These are phyloP conservation scores for Thera obeliscata DNA, from an alignment of 2,888 invertebrate genomes.

Conservation along the genomic window DNA sequence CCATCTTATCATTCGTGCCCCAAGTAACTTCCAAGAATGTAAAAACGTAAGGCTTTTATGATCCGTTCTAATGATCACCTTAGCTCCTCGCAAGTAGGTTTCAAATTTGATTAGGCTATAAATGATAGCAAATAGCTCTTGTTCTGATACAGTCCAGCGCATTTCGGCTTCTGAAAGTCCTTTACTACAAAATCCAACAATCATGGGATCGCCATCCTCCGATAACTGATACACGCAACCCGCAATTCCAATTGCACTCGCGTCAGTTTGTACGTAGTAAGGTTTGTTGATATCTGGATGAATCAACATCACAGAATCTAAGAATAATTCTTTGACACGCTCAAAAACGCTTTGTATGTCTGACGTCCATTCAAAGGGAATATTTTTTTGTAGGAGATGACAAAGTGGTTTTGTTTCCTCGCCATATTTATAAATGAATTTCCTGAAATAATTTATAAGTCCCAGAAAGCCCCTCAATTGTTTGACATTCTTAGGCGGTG, in stretches of 20 bases:
- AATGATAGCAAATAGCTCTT: conserved; percentile 43
- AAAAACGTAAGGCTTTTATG: conserved; percentile 42
- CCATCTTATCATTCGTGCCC: conserved; percentile 39
- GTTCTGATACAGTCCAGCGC: conserved; percentile 44
- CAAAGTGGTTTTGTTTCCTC: conserved; percentile 31
- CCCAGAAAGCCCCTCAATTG: conserved; percentile 44
- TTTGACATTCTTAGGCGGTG: conserved; percentile 38
- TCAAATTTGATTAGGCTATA: conserved; percentile 42
- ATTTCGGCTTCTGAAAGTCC: conserved; percentile 18
- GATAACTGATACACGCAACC: conserved; percentile 38
- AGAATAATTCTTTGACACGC: conserved; percentile 32
- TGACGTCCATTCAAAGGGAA: background rate
- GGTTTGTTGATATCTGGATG: conserved; percentile 30
- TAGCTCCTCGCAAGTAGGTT: conserved; percentile 43
- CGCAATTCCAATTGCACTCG: conserved; percentile 33
- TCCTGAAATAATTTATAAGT: conserved; percentile 42
- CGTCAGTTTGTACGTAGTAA: conserved; percentile 43
- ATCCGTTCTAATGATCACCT: conserved; percentile 41
- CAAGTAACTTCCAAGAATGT: conserved; percentile 42
- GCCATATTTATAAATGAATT: conserved; percentile 40
- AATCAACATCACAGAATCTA: conserved; percentile 15
- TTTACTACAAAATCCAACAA: conserved; percentile 41
- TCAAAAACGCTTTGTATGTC: conserved; percentile 40
- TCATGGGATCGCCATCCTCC: conserved; percentile 23
- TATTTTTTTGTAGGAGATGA: conserved; percentile 37